Conservation (phyloP, 2,888 invertebrate species). For the Chromoteleia sp. region DNA sequence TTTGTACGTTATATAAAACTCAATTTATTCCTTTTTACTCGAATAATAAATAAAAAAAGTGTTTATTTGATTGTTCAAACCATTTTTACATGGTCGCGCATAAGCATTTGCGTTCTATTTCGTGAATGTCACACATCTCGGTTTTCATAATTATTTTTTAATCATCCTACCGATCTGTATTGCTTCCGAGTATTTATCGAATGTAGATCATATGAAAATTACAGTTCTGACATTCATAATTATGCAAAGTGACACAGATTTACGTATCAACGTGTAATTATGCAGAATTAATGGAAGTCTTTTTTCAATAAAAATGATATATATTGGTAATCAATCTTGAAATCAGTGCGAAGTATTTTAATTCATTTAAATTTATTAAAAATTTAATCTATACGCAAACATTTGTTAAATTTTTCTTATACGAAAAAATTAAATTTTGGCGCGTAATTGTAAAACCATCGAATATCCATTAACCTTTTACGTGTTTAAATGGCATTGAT, state of each 20-base stretch:
- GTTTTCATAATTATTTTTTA: slow-evolving; percentile 22
- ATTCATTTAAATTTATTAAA: too few species aligned
- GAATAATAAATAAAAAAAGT: slow-evolving; percentile 1
- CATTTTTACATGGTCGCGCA: neutral
- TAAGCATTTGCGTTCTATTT: slow-evolving; percentile 6
- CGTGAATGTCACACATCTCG: slow-evolving; percentile 2
- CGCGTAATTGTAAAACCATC: neutral
- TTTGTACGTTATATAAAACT: slow-evolving; percentile 7
- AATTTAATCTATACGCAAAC: too few species aligned
- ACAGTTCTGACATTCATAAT: slow-evolving; percentile 33
- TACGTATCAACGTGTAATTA: slow-evolving; percentile 18
- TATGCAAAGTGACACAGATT: slow-evolving; percentile 23
- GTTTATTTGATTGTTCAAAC: neutral
- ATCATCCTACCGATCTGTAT: slow-evolving; percentile 2
- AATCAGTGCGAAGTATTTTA: too few species aligned
- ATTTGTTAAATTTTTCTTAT: neutral
- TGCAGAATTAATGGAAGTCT: slow-evolving; percentile 7
- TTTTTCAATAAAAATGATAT: slow-evolving; percentile 1
- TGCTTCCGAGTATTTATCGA: slow-evolving; percentile 26
- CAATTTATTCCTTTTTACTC: neutral
- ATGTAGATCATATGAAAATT: slow-evolving; percentile 47
- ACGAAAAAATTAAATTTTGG: neutral
- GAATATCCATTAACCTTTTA: neutral
- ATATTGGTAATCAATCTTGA: neutral
- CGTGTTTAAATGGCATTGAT: slow-evolving; percentile 15